Evolutionary conservation across 2,113 vertebrate species (phyloP).

Genomic region (Myrmophylax atrothorax): DNA sequence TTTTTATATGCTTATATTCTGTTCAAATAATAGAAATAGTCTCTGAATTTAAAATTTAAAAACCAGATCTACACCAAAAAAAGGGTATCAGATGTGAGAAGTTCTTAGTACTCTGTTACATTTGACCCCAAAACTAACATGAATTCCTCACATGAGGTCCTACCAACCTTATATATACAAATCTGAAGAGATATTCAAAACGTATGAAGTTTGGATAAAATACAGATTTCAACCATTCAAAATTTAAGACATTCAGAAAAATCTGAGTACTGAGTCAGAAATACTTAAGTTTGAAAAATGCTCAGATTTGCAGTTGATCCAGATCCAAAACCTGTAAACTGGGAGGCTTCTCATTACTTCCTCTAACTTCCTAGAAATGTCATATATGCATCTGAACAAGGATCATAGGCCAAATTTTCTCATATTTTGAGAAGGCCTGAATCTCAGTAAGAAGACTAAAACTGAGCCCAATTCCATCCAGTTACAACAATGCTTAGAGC

Average conservation of each 20-base stretch:
- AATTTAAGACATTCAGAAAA: neutral
- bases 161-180: neutral
- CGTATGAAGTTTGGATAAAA: neutral
- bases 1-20: neutral
- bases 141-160: neutral
- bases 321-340: neutral
- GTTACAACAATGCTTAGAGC: neutral
- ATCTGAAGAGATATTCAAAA: neutral
- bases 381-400: neutral
- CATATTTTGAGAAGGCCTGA: neutral
- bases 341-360: neutral
- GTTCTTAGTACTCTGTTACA: neutral
- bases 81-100: neutral
- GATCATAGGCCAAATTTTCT: neutral
- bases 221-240: neutral
- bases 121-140: neutral
- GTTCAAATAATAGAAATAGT: neutral
- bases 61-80: neutral
- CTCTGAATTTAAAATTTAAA: neutral
- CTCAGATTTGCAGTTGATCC: neutral
- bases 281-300: neutral
- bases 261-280: neutral
- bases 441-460: neutral
- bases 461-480: neutral
- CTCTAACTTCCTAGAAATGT: neutral